Base-by-base conservation (phyloP, 1,140 invertebrate genomes). In the Lepidostoma basale region DNA sequence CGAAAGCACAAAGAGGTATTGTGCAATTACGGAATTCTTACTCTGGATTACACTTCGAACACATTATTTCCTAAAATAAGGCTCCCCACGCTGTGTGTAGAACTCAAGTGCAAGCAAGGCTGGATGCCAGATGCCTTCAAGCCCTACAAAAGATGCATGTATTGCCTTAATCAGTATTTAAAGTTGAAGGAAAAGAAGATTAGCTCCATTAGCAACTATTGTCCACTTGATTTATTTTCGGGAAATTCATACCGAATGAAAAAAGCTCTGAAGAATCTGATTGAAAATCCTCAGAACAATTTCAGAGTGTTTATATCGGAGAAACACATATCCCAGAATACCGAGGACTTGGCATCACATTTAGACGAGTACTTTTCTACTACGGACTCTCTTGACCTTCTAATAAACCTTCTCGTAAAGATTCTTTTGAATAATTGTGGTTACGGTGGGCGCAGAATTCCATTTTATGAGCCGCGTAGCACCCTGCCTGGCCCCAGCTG, bases 91-190 rank as follows among this genome's bases (percentile, higher is more conserved):
- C 86, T 82, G 67, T 89, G 88, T 74, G 80, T 92, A 12, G 90
- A 92, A 81, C 88, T 92, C 25, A 92, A 92, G 81, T 89, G 89
- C 6, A 92, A 92, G 74, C 89, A 91, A 79, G 90, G 89, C 14
- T 90, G 86, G 77, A 76, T 88, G 36, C 81, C 82, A 20, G 67
- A 78, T 16, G 74, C 56, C 54, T 84, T 88, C 26, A 77, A 73
- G 59, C 69, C 74, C 23, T 78, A 83, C 70, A 77, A 81, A 14
- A 87, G 85, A 75, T 92, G 90, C 75, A 86, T 87, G 40, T 92
- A 86, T 74, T 92, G 90, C 76, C 76, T 90, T 23, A 89, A 88
- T 74, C 90, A 92, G 74, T 88, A 85, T 79, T 77, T 87, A 44
- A 92, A 92, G 84, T 69, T 88, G 20, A 76, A 83, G 62, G 81